Percentiles rank a stretch among this genome's conserved stretches.
Conservation (phyloP, 2,888 invertebrate genomes). For the Lithophane ornitopus region DNA sequence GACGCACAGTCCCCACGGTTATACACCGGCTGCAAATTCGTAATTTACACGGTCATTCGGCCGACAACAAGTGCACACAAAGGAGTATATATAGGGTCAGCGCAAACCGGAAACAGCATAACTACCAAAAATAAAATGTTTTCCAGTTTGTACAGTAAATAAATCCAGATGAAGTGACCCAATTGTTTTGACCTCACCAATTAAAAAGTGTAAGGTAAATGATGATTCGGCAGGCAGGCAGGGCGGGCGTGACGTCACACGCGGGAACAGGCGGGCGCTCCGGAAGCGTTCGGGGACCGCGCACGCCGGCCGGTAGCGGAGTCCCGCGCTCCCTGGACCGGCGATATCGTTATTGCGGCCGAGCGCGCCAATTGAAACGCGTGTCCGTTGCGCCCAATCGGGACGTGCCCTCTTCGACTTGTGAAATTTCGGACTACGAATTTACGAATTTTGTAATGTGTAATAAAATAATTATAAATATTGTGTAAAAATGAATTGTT, state of each 20-base stretch:
- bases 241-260: constrained; percentile 78
- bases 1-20: constrained; percentile 22
- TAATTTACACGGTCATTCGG: constrained; percentile 55
- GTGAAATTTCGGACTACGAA: constrained; percentile 75
- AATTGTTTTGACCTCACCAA: constrained; percentile 89
- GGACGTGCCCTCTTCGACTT: constrained; percentile 78
- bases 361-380: constrained; percentile 87
- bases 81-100: constrained; percentile 51
- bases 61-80: constrained; percentile 52
- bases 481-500: constrained; percentile 75
- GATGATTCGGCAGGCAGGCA: constrained; percentile 74
- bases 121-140: constrained; percentile 72
- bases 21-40: constrained; percentile 27
- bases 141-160: constrained; percentile 76
- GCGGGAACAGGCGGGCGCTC: constrained; percentile 77
- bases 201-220: constrained; percentile 89
- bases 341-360: constrained; percentile 84
- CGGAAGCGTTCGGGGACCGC: constrained; percentile 82
- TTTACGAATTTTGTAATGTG: constrained; percentile 74
- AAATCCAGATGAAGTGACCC: constrained; percentile 85
- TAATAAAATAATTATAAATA: constrained; percentile 57
- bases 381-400: constrained; percentile 86
- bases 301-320: constrained; percentile 80
- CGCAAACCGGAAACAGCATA: constrained; percentile 70
- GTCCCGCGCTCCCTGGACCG: constrained; percentile 82